Evolutionary conservation across 2,888 invertebrate genomes (phyloP).

Genomic region (Cheilosia soror): DNA sequence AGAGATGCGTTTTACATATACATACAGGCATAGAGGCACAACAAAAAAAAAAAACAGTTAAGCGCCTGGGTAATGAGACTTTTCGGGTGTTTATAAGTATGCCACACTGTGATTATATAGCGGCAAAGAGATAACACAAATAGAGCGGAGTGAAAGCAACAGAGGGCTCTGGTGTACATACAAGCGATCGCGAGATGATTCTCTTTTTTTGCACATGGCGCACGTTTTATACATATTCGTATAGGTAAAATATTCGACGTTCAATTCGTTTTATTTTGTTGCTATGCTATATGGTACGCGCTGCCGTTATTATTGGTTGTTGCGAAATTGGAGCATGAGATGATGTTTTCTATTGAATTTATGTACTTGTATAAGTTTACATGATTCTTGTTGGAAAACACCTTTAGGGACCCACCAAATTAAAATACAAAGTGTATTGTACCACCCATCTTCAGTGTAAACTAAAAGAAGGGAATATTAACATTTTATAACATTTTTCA

Average conservation of each 20-base stretch:
- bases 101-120: slow-evolving; percentile 37
- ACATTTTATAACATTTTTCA: too few species aligned
- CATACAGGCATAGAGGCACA: slow-evolving; percentile 1
- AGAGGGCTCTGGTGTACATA: slow-evolving; percentile 8
- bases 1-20: slow-evolving; percentile 39
- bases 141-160: neutral
- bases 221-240: slow-evolving; percentile 22
- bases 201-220: slow-evolving; percentile 39
- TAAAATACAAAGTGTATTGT: too few species aligned
- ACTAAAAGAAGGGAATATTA: too few species aligned
- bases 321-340: slow-evolving; percentile 50
- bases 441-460: too few species aligned
- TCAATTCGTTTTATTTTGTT: neutral
- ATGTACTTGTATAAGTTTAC: slow-evolving; percentile 8
- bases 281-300: slow-evolving; percentile 1
- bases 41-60: slow-evolving; percentile 46
- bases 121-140: neutral
- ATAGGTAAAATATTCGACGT: neutral
- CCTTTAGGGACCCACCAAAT: too few species aligned
- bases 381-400: too few species aligned
- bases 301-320: slow-evolving; percentile 13
- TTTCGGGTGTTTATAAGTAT: slow-evolving; percentile 56
- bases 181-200: slow-evolving; percentile 4
- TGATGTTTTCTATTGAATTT: slow-evolving; percentile 22
- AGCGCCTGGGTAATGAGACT: slow-evolving; percentile 28